Base-by-base conservation (phyloP, 2,113 vertebrate species). In the Ceyx melanurus region DNA sequence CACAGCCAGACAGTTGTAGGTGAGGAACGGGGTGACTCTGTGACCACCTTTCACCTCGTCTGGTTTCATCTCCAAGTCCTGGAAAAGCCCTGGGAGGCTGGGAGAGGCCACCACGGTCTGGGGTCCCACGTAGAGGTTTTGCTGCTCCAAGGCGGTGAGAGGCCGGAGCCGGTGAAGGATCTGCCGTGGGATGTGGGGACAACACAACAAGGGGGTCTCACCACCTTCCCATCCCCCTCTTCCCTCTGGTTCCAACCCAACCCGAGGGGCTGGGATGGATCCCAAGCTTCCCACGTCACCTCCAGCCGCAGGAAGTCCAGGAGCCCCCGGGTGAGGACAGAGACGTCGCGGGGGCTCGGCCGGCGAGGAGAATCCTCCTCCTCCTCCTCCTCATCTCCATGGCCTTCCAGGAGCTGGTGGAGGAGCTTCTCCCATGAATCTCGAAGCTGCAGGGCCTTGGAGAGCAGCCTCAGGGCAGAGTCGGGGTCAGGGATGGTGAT, bases 1-100 rank as follows among this genome's bases (percentile, higher is more conserved):
- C 94, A 99, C 99, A 20, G 92, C 74, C 86, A 99, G 95, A 80
- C 99, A 99, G 97, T 99, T 99, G 97, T 99, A 99, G 31, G 98
- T 99, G 96, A 99, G 98, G 87, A 98, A 99, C 25, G 87, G 97
- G 0, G 96, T 97, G 84, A 99, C 97, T 1, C 77, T 43, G 13
- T 98, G 97, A 56, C 99, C 99, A 9, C 99, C 99, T 94, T 99
- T 99, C 37, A 98, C 95, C 21, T 98, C 97, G 26, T 99, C 96
- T 0, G 98, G 98, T 14, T 96, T 90, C 53, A 96, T 85, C 73
- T 98, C 87, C 2, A 54, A 72, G 20, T 95, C 98, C 10, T 98
- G 98, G 71, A 98, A 98, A 46, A 99, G 94, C 5, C 92, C 89
- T 0, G 96, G 95, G 8, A 98, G 89, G 11, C 21, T 73, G 4